Evolutionary conservation across 2,797 vertebrate species (phyloP).

Genomic region (Buceros bicornis): DNA sequence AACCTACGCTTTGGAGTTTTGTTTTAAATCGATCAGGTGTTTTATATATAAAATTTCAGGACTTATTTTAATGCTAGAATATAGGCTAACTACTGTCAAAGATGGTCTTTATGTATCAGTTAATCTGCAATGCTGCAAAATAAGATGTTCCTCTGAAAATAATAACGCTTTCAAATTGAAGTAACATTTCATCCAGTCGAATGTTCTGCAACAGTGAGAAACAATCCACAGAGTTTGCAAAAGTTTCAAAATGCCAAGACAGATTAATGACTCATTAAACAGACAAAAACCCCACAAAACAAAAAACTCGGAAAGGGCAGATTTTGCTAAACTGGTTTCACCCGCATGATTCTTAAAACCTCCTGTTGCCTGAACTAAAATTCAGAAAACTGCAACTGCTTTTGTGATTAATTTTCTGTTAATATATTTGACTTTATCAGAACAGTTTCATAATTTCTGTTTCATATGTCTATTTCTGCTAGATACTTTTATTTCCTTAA

Average conservation of each 20-base stretch:
- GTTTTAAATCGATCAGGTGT: not conserved
- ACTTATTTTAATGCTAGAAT: not conserved
- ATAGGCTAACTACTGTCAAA: not conserved
- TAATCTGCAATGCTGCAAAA: not conserved
- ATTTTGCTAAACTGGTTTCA: not conserved
- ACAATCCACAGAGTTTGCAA: not conserved
- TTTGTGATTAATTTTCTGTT: not conserved
- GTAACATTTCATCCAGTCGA: not conserved
- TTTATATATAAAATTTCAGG: not conserved
- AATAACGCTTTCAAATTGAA: not conserved
- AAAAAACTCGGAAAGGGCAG: not conserved
- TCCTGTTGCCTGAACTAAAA: not conserved
- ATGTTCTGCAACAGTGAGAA: not conserved
- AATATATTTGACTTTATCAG: not conserved
- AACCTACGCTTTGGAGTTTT: not conserved
- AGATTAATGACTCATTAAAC: not conserved
- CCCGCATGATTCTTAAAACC: not conserved
- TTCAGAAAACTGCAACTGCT: not conserved
- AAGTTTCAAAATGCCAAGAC: not conserved
- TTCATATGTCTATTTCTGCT: not conserved
- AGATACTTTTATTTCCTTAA: not conserved
- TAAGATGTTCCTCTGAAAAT: not conserved
- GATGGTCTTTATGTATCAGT: not conserved
- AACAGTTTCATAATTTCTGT: not conserved
- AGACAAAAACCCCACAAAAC: not conserved